phyloP scores from a whole-genome alignment of 2,797 vertebrate species.

The Brachyalestes nurse region DNA sequence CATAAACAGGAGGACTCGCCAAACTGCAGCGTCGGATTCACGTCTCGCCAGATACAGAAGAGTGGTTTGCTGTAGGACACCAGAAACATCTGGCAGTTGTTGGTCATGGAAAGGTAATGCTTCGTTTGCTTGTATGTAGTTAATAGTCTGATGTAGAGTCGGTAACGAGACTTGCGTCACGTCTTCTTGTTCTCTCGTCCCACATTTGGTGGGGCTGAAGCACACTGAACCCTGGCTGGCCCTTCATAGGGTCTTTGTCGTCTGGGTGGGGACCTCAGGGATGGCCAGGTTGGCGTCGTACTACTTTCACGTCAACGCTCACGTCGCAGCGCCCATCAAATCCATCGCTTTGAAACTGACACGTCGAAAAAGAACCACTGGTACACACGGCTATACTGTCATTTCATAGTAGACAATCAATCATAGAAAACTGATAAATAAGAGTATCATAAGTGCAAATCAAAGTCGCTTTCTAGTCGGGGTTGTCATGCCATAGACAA shows the following conservation, averaged over 20 bases:
- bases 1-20: slow-evolving; percentile 17
- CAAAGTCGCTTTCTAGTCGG: slow-evolving; percentile 46
- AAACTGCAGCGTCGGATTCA: too few species aligned
- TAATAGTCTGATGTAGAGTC: neutral
- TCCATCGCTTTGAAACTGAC: slow-evolving; percentile 49
- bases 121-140: neutral
- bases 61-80: neutral
- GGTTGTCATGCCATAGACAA: slow-evolving; percentile 22
- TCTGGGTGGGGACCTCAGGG: slow-evolving; percentile 54
- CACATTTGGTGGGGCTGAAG: slow-evolving; percentile 31
- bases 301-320: slow-evolving; percentile 39
- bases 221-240: slow-evolving; percentile 40
- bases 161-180: slow-evolving; percentile 7
- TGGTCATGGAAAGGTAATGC: neutral
- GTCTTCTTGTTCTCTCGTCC: slow-evolving; percentile 14
- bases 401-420: slow-evolving; percentile 42
- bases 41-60: neutral
- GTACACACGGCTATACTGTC: slow-evolving; percentile 43
- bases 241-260: slow-evolving; percentile 58
- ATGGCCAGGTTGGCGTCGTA: slow-evolving; percentile 20
- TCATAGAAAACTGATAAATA: slow-evolving; percentile 45
- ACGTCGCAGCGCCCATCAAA: slow-evolving; percentile 54
- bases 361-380: slow-evolving; percentile 44
- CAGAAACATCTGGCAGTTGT: too few species aligned
- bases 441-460: slow-evolving; percentile 45